Conservation (phyloP, 2,888 invertebrate genomes). For the Caradrina kadenii region DNA sequence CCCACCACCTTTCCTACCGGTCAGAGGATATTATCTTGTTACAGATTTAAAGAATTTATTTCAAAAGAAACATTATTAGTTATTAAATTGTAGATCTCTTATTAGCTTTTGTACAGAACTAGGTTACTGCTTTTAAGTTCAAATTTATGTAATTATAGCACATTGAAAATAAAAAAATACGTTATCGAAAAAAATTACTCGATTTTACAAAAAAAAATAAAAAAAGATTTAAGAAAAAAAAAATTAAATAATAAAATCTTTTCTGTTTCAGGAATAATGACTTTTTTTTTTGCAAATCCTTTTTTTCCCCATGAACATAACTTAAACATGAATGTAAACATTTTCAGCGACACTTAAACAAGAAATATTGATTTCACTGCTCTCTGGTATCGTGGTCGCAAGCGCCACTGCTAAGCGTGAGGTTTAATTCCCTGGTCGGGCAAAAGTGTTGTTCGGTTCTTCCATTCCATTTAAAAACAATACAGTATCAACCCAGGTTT, state of each 20-base stretch:
- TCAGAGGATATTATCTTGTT: slow-evolving; percentile 75
- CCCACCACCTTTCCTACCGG: slow-evolving; percentile 84
- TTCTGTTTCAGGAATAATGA: slow-evolving; percentile 79
- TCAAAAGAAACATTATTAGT: slow-evolving; percentile 57
- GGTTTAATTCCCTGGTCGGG: too few species aligned
- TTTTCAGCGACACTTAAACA: not conserved
- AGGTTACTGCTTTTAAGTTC: slow-evolving; percentile 43
- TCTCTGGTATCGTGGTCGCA: too few species aligned
- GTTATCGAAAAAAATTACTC: slow-evolving; percentile 70
- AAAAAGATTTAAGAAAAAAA: too few species aligned
- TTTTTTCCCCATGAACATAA: not conserved
- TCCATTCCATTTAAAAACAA: too few species aligned
- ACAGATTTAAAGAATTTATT: slow-evolving; percentile 69
- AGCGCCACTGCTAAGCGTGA: too few species aligned
- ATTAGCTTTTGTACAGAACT: slow-evolving; percentile 55
- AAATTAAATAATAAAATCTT: slow-evolving; percentile 71
- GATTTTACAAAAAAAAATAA: slow-evolving; percentile 68
- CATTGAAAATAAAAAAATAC: slow-evolving; percentile 42
- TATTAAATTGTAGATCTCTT: slow-evolving; percentile 57
- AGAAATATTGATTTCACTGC: too few species aligned
- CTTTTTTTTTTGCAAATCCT: slow-evolving; percentile 74
- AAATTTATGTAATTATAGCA: slow-evolving; percentile 30
- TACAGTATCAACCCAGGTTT: too few species aligned
- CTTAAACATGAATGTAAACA: not conserved
- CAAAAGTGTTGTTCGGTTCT: too few species aligned